Conservation (phyloP, 1,140 invertebrate genomes). For the Olivierus martensii region DNA sequence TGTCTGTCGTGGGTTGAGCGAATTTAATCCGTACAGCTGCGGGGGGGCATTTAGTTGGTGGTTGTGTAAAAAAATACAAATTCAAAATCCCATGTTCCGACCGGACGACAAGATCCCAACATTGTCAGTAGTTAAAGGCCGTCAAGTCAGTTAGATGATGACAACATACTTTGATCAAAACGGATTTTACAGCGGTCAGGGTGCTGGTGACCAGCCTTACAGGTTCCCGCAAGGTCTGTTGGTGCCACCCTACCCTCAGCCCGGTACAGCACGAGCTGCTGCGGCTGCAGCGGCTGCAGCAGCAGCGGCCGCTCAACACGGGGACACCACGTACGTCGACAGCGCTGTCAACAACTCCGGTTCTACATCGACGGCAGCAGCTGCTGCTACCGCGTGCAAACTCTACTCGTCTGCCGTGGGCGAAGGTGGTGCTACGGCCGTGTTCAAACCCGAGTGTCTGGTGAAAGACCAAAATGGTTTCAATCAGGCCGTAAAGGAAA, state of each 20-base stretch:
- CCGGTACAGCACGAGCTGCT: conserved; percentile 17
- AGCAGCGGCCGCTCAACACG: conserved; percentile 39
- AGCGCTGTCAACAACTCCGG: not conserved
- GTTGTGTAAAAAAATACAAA: no score
- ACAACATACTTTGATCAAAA: conserved; percentile 91
- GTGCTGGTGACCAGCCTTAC: conserved; percentile 53
- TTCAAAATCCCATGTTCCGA: no score
- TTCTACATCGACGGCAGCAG: not conserved
- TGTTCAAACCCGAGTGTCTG: conserved; percentile 19
- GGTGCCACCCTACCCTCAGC: conserved; percentile 36
- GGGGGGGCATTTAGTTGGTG: no score
- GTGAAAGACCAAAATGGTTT: conserved; percentile 20
- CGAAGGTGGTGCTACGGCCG: conserved; percentile 1
- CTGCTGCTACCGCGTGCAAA: conserved; percentile 42
- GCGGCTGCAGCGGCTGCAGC: conserved; percentile 4
- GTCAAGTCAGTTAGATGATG: conserved; percentile 40
- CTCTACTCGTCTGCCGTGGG: conserved; percentile 41
- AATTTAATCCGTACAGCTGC: no score
- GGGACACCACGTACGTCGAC: not conserved
- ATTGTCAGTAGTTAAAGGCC: no score
- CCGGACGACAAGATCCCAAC: no score
- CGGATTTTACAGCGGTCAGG: conserved; percentile 62
- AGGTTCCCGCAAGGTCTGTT: conserved; percentile 56
- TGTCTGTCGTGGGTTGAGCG: no score
- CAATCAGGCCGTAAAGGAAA: conserved; percentile 15